Conservation (phyloP, 1,140 invertebrate genomes). For the fruit fly (Drosophila melanogaster) region DNA sequence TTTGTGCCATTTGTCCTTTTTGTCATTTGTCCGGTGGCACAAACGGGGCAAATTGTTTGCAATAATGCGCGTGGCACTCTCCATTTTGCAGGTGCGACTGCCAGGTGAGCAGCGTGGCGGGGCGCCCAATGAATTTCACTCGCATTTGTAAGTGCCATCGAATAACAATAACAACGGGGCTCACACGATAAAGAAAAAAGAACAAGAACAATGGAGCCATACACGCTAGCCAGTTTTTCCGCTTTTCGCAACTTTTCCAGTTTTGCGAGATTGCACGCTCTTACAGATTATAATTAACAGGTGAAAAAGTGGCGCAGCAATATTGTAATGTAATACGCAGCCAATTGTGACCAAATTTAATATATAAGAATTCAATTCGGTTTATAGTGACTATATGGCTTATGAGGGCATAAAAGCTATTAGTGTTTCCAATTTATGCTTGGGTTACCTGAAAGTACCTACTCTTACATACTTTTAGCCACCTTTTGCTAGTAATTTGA, state of each 20-base stretch:
- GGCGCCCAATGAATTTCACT: slow-evolving; percentile 65
- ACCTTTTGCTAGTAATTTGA: too few relatives aligned
- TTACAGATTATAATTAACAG: slow-evolving; percentile 35
- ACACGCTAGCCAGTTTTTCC: slow-evolving; percentile 23
- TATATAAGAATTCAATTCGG: slow-evolving; percentile 3
- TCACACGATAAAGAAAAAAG: slow-evolving; percentile 6
- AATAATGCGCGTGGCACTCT: slow-evolving; percentile 73
- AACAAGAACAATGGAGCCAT: slow-evolving; percentile 25
- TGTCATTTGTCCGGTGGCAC: slow-evolving; percentile 73
- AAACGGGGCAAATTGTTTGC: slow-evolving; percentile 79
- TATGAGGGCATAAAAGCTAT: background rate
- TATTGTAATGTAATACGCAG: slow-evolving; percentile 2
- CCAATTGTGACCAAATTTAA: slow-evolving; percentile 15
- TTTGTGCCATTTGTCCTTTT: slow-evolving; percentile 56
- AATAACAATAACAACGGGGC: slow-evolving; percentile 40
- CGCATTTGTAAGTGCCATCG: slow-evolving; percentile 56
- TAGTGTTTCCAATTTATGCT: background rate
- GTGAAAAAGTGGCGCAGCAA: slow-evolving; percentile 21
- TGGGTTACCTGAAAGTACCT: background rate
- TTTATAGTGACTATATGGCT: slow-evolving; percentile 2
- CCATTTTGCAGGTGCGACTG: slow-evolving; percentile 27
- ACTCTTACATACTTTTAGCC: too few relatives aligned
- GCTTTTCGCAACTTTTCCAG: background rate
- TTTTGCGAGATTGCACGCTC: slow-evolving; percentile 9
- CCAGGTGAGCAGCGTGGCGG: slow-evolving; percentile 23